Percentiles rank a stretch among this genome's conserved stretches.
Evolutionary conservation across 1,140 invertebrate genomes (phyloP).

Genomic region (Lamellibrachia luymesi): DNA sequence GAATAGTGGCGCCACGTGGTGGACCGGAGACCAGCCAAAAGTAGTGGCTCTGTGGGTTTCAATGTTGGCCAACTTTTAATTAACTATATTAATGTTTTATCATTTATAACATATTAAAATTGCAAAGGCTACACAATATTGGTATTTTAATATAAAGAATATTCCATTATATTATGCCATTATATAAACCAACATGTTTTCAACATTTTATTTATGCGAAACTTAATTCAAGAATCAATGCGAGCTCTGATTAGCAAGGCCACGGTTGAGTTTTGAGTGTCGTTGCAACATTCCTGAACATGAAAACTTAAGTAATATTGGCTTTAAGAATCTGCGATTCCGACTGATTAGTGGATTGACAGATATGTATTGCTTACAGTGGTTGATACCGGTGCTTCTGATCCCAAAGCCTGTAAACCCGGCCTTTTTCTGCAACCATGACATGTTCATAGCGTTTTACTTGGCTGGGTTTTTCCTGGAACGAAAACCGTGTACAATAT

Average conservation of each 20-base stretch:
- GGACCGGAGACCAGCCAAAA: not conserved
- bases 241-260: not conserved
- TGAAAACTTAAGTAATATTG: not conserved
- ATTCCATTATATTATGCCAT: not conserved
- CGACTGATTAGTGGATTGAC: not conserved
- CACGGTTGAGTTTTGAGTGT: not conserved
- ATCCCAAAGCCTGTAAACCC: constrained; percentile 95
- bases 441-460: constrained; percentile 94
- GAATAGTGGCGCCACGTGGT: not conserved
- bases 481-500: constrained; percentile 94
- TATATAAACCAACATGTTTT: not conserved
- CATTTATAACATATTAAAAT: not conserved
- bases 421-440: constrained; percentile 89
- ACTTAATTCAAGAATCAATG: not conserved
- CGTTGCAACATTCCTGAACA: not conserved
- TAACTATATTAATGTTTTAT: not conserved
- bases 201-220: not conserved
- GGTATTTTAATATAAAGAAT: not conserved
- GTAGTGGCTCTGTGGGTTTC: not conserved
- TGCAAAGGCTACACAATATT: not conserved
- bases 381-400: constrained; percentile 92
- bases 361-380: constrained; percentile 96
- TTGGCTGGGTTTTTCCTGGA: constrained; percentile 86
- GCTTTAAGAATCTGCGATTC: not conserved
- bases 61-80: not conserved